Conservation (phyloP, 2,797 vertebrate species). For the Spheniscus humboldti region DNA sequence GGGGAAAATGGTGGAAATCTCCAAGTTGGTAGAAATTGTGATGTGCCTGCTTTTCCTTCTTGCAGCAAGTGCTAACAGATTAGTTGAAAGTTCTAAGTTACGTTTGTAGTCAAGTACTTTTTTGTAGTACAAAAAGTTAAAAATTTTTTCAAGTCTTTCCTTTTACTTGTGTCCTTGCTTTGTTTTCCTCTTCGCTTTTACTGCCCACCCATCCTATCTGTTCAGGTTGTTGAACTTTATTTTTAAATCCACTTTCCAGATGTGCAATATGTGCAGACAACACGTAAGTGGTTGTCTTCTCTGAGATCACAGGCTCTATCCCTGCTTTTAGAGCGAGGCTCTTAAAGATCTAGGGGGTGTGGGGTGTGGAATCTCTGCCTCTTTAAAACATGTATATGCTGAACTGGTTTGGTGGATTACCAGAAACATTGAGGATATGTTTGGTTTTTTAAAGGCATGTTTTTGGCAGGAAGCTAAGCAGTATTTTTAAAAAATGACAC, state of each 20-base stretch:
- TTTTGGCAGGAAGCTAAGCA: neutral
- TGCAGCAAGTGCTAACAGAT: neutral
- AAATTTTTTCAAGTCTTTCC: neutral
- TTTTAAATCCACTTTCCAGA: neutral
- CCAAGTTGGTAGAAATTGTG: neutral
- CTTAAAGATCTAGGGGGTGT: neutral
- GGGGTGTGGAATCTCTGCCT: neutral
- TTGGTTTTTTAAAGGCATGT: neutral
- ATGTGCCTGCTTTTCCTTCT: neutral
- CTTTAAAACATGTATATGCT: neutral
- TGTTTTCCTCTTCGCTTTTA: neutral
- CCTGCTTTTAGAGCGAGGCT: neutral
- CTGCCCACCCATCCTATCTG: neutral
- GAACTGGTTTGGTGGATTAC: neutral
- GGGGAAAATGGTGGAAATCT: neutral
- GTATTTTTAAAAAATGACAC: neutral
- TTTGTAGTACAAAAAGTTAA: neutral
- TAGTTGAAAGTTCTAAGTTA: neutral
- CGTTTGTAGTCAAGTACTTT: neutral
- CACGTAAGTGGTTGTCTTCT: neutral
- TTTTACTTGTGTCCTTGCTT: neutral
- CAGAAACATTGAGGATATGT: neutral
- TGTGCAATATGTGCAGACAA: neutral
- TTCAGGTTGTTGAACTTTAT: neutral
- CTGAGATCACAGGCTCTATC: neutral